Evolutionary conservation across 2,888 invertebrate genomes (phyloP).

Genomic region (Theodoxus fluviatilis): DNA sequence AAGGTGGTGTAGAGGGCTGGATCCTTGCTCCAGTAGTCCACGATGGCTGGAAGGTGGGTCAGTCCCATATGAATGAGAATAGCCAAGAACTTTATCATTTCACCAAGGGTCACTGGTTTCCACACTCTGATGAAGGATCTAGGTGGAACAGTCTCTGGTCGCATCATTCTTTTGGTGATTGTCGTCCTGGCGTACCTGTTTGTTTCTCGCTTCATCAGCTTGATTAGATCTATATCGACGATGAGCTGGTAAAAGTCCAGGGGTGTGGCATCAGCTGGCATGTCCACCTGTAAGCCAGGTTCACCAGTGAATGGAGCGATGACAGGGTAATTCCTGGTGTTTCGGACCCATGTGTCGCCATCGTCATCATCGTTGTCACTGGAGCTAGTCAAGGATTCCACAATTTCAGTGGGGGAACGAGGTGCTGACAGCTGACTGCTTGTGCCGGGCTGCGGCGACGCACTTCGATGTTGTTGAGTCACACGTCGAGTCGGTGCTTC

Average conservation of each 20-base stretch:
- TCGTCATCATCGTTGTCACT: no score
- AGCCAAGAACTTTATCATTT: not conserved
- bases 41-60: not conserved
- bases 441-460: no score
- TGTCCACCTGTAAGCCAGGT: not conserved
- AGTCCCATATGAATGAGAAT: conserved; percentile 20
- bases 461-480: no score
- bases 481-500: no score
- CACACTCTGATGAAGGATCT: not conserved
- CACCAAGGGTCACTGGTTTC: not conserved
- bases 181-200: conserved; percentile 1
- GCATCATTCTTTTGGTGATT: no score
- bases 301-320: not conserved
- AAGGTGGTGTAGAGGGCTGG: not conserved
- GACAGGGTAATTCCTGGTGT: no score
- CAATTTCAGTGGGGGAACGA: no score
- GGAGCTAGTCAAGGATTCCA: no score
- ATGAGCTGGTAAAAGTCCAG: not conserved
- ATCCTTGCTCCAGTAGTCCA: conserved; percentile 16
- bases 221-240: not conserved
- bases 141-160: not conserved
- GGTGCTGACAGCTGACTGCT: no score
- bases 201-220: not conserved
- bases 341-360: no score
- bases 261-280: not conserved